Base-by-base conservation (phyloP, 2,888 invertebrate species). In the Leucania comma region DNA sequence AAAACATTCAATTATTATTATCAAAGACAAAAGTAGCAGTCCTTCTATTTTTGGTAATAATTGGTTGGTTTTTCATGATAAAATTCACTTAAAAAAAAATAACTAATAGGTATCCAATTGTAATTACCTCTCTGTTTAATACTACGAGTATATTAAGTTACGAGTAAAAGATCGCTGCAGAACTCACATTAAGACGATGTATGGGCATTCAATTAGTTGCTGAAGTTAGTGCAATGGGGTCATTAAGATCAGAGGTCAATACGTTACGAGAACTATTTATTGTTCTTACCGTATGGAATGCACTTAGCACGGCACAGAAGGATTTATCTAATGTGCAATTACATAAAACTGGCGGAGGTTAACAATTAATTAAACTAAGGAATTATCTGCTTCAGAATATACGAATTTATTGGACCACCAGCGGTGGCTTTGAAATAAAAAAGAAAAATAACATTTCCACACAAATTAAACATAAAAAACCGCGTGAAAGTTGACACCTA, bases 231-330 rank as follows among this genome's bases (percentile, higher is more conserved):
- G 46, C 63, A 70, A 35, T 35, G 4, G 14, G 35, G 54, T 54
- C 63, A 64, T 75, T 77, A 70, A 17, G 3, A 60, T 5, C 59
- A 24, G 20, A 51, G 54, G 59, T 14, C 54, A 54, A 77, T 77
- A 77, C n/a, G 20, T 70, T 70, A 58, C 63, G 5, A 42, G 4
- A 9, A 56, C 14, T 53, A 59, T 63, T 70, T 70, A 75, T 60
- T 70, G 77, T 17, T 42, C 4, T 6, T 29, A 14, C n/a, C 17
- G 20, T n/a, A 14, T 3, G 17, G 50, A 63, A 32, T 68, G 26
- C 22, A 3, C 9, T 46, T 9, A n/a, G 12, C 1, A 8, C n/a
- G 12, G 12, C 20, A 24, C 2, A 35, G 14, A 29, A 8, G 17
- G 3, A 54, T 54, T 63, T 59, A 59, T 69, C 2, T 42, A 22